These are phyloP conservation scores for Chrysolina oricalcia DNA, from an alignment of 2,888 invertebrate species.

Conservation along the genomic window DNA sequence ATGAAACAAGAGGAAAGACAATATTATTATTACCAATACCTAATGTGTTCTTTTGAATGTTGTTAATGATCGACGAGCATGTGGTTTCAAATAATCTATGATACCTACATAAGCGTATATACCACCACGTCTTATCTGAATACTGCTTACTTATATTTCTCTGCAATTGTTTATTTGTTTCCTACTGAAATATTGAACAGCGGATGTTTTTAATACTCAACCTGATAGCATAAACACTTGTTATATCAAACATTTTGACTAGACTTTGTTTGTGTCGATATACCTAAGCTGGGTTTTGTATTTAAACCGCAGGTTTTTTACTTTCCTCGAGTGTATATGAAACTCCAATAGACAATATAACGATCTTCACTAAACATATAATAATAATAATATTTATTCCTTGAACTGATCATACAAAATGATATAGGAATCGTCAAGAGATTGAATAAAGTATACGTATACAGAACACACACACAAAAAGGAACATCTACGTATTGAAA, in stretches of 20 bases:
- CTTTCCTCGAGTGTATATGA: too few species aligned
- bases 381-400: too few species aligned
- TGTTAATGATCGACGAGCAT: not conserved
- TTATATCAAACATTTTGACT: not conserved
- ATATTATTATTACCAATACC: too few species aligned
- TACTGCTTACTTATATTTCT: conserved; percentile 19
- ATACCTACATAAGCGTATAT: conserved; percentile 19
- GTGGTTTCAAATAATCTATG: conserved; percentile 6
- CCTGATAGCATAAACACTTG: conserved; percentile 8
- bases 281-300: not conserved
- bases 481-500: too few species aligned
- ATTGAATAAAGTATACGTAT: too few species aligned
- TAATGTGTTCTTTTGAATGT: not conserved
- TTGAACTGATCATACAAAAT: too few species aligned
- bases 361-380: too few species aligned
- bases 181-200: not conserved
- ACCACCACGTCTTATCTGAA: conserved; percentile 3
- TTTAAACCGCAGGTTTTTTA: too few species aligned
- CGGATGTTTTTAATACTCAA: conserved; percentile 8
- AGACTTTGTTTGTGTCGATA: not conserved
- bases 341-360: too few species aligned
- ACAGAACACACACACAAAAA: too few species aligned
- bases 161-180: not conserved
- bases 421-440: too few species aligned
- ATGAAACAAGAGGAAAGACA: not conserved